These are phyloP conservation scores for Recurvirostra avosetta DNA, from an alignment of 2,113 vertebrate species.

Conservation along the genomic window DNA sequence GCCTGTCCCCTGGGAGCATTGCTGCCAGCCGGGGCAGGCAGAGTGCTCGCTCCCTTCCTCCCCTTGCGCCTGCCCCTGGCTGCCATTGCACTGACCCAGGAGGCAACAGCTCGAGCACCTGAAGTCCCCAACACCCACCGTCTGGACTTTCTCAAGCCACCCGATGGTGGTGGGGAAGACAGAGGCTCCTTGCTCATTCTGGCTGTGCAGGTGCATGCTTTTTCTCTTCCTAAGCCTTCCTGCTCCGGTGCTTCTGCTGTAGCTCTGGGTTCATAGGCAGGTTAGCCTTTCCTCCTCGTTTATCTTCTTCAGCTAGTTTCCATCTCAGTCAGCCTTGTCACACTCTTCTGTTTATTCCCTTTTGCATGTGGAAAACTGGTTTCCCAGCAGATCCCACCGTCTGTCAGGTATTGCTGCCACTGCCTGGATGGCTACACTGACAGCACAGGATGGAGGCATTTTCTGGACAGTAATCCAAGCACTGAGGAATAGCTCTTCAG, in stretches of 20 bases:
- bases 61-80: accelerated
- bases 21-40: accelerated
- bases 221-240: neutral
- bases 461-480: neutral
- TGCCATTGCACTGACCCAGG: neutral
- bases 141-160: neutral
- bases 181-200: accelerated
- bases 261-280: neutral
- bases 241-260: neutral
- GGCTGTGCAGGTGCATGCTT: neutral
- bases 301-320: neutral
- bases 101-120: neutral
- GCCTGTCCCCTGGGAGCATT: neutral
- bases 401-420: neutral
- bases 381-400: neutral
- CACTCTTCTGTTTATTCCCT: neutral
- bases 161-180: accelerated
- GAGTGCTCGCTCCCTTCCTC: neutral
- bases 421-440: neutral
- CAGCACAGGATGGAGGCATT: neutral
- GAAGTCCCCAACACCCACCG: neutral
- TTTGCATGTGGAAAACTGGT: neutral
- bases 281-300: neutral
- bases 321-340: neutral
- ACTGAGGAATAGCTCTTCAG: neutral